Evolutionary conservation across 2,797 vertebrate species (phyloP).

Genomic region (Squalus acanthias): DNA sequence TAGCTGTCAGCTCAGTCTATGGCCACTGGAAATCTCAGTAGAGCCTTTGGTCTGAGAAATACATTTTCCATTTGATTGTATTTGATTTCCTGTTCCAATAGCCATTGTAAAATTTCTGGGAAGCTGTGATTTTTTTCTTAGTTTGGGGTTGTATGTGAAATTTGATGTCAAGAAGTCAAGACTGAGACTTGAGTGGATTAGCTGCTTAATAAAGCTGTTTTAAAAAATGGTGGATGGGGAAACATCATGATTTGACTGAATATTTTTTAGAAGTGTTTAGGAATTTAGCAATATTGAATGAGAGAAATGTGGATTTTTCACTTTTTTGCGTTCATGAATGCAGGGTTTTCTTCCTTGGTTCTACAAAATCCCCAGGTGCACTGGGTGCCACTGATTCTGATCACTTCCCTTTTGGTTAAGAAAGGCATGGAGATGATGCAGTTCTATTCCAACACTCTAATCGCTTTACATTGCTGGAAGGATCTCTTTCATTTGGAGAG

Average conservation of each 20-base stretch:
- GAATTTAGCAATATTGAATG: background rate
- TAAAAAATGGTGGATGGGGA: background rate
- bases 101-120: background rate
- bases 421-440: background rate
- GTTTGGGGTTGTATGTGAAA: background rate
- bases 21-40: background rate
- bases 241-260: background rate
- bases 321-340: background rate
- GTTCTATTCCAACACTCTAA: background rate
- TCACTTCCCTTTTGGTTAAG: too few species aligned
- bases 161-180: background rate
- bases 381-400: too few species aligned
- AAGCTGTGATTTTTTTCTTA: background rate
- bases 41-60: background rate
- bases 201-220: background rate
- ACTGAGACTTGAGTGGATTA: background rate
- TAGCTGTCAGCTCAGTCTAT: background rate
- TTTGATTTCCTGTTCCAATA: background rate
- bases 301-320: background rate
- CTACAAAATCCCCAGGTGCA: background rate
- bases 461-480: background rate
- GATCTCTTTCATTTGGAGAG: background rate
- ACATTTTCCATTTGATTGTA: background rate
- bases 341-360: constrained; percentile 6
- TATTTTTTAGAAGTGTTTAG: background rate